phyloP scores from a whole-genome alignment of 2,888 invertebrate genomes.

The Meliscaeva auricollis region DNA sequence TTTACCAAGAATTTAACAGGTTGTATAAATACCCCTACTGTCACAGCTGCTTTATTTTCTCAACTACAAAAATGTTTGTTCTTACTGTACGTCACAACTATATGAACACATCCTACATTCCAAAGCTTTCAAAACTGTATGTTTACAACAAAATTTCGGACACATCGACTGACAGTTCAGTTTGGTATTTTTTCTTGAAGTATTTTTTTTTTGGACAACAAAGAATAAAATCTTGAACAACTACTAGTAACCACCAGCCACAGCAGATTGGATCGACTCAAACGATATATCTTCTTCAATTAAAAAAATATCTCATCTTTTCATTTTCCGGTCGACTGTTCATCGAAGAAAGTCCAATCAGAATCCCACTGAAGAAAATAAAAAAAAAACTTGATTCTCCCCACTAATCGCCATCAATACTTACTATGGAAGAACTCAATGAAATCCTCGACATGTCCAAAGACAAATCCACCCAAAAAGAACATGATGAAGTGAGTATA shows the following conservation, averaged over 20 bases:
- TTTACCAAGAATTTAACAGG: too few species aligned
- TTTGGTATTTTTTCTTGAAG: too few species aligned
- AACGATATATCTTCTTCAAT: conserved; percentile 27
- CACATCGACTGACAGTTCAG: conserved; percentile 25
- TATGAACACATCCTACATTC: background rate
- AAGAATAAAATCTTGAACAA: conserved; percentile 11
- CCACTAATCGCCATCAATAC: conserved; percentile 23
- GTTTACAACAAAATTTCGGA: conserved; percentile 34
- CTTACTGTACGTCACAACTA: background rate
- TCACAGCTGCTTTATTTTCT: too few species aligned
- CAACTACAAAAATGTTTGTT: background rate
- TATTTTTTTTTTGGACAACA: conserved; percentile 37
- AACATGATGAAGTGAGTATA: conserved; percentile 88
- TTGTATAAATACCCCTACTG: too few species aligned
- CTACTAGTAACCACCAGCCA: conserved; percentile 5
- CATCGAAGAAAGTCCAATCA: conserved; percentile 27
- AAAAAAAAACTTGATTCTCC: background rate
- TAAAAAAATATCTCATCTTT: conserved; percentile 35
- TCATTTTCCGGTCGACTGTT: conserved; percentile 64
- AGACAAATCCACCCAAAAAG: conserved; percentile 85
- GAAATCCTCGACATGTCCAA: conserved; percentile 84
- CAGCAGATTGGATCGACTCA: conserved; percentile 15
- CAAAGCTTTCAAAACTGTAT: conserved; percentile 38
- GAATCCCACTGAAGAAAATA: background rate
- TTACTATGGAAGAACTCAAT: conserved; percentile 83